Evolutionary conservation across 23 tunicate species (phyloP), one percentile per base, ranked within the genome.

Genomic region (Halocynthia roretzi): DNA sequence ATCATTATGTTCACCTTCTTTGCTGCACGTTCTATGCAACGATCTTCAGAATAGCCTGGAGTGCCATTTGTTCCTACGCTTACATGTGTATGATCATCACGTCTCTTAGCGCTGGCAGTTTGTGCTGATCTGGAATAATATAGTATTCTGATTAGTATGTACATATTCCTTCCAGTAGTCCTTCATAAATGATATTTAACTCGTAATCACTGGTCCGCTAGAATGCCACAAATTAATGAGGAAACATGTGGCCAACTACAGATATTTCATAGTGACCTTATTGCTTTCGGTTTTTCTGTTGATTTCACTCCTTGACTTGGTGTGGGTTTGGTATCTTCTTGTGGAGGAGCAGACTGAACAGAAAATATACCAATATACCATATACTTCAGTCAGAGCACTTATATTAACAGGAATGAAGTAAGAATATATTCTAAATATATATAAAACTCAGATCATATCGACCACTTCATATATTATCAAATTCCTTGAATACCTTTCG

Each of bases 201-300:
- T 31, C 44, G 44, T 4, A 31, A 31, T 31, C 1, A 31, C 44
- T 31, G 44, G 44, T 31, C 44, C 1, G 44, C 44, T 31, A 31
- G 1, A 31, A 31, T 31, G 44, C 44, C 44, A 31, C 44, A 31
- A 31, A 31, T 31, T 31, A 31, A 31, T 31, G 44, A 31, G 44
- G 1, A 31, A 31, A 31, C 44, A 31, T 4, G 4, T 31, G 44
- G 44, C 44, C 44, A 31, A 31, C 44, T 31, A 31, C 44, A 31
- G 44, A 31, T 31, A 31, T 31, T 31, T 31, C 4, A 31, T 60
- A 17, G 17, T 9, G 22, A 82, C 85, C 85, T 82, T 8, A 82
- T 51, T 5, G 85, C 22, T 19, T 82, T 82, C 52, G 76, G 70
- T 82, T 82, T 82, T 52, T 82, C 85, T 50, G 72, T 54, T 7